These are phyloP conservation scores for Prunella fulvescens DNA, from an alignment of 2,113 vertebrate genomes.

Conservation along the genomic window DNA sequence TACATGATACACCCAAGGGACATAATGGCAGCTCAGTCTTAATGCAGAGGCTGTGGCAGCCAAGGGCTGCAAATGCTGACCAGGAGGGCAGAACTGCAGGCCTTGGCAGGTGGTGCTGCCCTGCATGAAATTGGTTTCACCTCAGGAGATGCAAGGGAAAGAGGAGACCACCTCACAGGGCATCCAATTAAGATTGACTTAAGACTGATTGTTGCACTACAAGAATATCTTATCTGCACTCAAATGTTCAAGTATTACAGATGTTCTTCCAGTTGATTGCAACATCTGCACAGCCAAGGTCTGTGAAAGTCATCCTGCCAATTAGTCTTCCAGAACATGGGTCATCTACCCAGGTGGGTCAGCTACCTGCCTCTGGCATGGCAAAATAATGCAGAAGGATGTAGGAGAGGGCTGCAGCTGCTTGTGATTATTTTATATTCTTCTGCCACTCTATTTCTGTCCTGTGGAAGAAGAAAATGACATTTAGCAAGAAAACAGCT, in stretches of 20 bases:
- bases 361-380: background rate
- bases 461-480: background rate
- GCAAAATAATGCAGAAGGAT: background rate
- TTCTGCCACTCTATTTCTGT: background rate
- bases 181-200: background rate
- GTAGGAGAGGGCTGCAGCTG: background rate
- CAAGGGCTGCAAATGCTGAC: accelerated
- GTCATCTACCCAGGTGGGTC: background rate
- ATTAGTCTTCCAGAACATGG: background rate
- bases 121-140: background rate
- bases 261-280: background rate
- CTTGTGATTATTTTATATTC: background rate
- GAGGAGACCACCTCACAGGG: background rate
- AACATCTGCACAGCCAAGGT: background rate
- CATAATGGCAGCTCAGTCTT: background rate
- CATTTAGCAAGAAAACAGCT: background rate
- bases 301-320: background rate
- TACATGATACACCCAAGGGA: background rate
- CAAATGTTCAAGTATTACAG: background rate
- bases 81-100: background rate
- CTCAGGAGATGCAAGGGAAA: background rate
- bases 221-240: background rate
- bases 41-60: background rate
- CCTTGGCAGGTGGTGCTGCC: background rate
- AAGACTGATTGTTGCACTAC: background rate